Evolutionary conservation across 2,888 invertebrate species (phyloP).

Genomic region (Stomorhina lunata): DNA sequence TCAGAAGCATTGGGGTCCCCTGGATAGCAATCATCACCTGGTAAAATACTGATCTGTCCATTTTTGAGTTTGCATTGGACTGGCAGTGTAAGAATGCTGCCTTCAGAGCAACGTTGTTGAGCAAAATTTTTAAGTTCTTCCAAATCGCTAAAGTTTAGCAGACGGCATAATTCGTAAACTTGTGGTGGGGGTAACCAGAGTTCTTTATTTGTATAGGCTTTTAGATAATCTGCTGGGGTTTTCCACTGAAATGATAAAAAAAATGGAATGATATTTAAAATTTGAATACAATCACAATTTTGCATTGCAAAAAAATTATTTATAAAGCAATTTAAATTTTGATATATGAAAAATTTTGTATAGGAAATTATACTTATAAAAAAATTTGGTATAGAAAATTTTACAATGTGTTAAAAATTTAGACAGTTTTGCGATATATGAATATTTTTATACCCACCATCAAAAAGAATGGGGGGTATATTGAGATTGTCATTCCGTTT

Average conservation of each 20-base stretch:
- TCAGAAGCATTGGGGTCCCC: conserved; percentile 73
- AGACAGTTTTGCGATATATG: no score
- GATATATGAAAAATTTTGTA: no score
- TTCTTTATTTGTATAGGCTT: conserved; percentile 68
- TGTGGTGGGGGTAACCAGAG: conserved; percentile 86
- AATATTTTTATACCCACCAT: no score
- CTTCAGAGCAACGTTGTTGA: conserved; percentile 81
- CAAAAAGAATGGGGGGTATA: no score
- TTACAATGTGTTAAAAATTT: no score
- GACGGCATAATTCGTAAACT: conserved; percentile 86
- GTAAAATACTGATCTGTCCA: conserved; percentile 82
- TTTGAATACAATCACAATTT: no score
- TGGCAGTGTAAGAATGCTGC: conserved; percentile 82
- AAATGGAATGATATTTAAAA: no score
- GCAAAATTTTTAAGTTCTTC: conserved; percentile 83
- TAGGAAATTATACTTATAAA: no score
- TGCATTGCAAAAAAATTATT: conserved; percentile 14
- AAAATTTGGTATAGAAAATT: no score
- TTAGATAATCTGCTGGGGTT: conserved; percentile 80
- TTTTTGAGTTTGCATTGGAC: conserved; percentile 82
- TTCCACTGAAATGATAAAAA: conserved; percentile 84
- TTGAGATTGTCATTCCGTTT: no score
- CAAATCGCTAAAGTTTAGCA: conserved; percentile 82
- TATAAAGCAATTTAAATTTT: no score
- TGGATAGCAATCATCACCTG: conserved; percentile 82